Base-by-base conservation (phyloP, 2,888 invertebrate species). In the Lasioglossum lativentre region DNA sequence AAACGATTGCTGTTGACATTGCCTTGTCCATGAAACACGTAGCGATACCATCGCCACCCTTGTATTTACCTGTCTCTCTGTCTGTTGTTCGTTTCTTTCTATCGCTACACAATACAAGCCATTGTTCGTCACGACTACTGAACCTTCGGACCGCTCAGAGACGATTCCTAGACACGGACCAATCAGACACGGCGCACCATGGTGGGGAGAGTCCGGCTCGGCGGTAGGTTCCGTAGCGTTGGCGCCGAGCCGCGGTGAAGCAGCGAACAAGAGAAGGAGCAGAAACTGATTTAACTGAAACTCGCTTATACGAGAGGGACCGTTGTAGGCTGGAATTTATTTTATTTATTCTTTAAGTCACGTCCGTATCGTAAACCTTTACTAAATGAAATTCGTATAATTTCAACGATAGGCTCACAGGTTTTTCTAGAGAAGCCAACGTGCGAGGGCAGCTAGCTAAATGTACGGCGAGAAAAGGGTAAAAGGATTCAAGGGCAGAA, bases 21-120 rank as follows among this genome's bases (percentile, higher is more conserved):
- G 30, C 4, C 68, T 16, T 30, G 23, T 40, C 56, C 38, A 34
- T 59, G 75, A 82, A 85, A 74, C 80, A 80, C 74, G 40, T n/a
- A 23, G n/a, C 12, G 23, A 68, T 68, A 38, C 4, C 10, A 68
- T 68, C n/a, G 14, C 2, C 40, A n/a, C 10, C 56, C n/a, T 70
- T 70, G n/a, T 38, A 38, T 68, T 4, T n/a, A 40, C 1, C 40
- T 27, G 12, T 40, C 66, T 2, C 16, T 30, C 34, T 68, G 34
- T 38, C 38, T 63, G 19, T 63, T 30, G 63, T 30, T 27, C 30
- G 63, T 16, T 63, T 63, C 16, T 8, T 30, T 3, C 30, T 30
- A 19, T 30, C 19, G 63, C 8, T 5, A 27, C 59, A 16, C 19
- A 30, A 30, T 19, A 19, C 27, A 1, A 30, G 30, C 19, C 19